Base-by-base conservation (phyloP, 2,888 invertebrate genomes). In the Cyclophora albipunctata region DNA sequence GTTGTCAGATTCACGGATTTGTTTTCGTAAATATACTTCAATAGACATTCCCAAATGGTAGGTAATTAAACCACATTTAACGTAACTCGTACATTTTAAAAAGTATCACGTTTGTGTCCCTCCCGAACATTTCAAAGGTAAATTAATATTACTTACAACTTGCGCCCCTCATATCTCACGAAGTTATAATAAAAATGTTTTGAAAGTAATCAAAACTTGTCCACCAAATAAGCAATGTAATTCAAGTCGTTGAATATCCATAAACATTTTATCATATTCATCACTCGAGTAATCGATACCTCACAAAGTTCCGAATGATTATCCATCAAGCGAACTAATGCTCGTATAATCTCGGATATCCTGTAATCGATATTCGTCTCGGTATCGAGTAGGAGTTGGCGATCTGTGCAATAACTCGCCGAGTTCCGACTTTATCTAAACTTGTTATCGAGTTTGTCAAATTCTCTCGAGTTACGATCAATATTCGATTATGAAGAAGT, bases 391-490 rank as follows among this genome's bases (percentile, higher is more conserved):
- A 43, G 52, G 58, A 62, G 57, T 64, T 67, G 59, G 37, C 57
- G 51, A 61, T 64, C 63, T 62, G 63, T 60, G 73, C 68, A 63
- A 70, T 68, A 73, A 72, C 71, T 71, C 66, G 58, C 56, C 58
- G 63, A 63, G 62, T 66, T 66, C 60, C 54, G 62, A 59, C 69
- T 63, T 67, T 70, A 69, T 71, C 67, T 58, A 48, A 34, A 58
- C 71, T 75, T 67, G 71, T 76, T 77, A 73, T 63, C 51, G 65
- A 77, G 62, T 72, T 75, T 66, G 67, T 63, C 66, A 60, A 67
- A 69, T 62, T 50, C 56, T 51, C 44, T 53, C 54, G 56, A 58
- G 37, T 37, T 37, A 37, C 37, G 37, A 37, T 37, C 59, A 57
- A 54, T 51, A 51, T 66, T 57, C 57, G 59, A 60, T 60, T 53